A percentile compares a stretch with the other conserved stretches of the same genome.
Evolutionary conservation across 2,888 invertebrate genomes (phyloP).

Genomic region (Formica aserva): DNA sequence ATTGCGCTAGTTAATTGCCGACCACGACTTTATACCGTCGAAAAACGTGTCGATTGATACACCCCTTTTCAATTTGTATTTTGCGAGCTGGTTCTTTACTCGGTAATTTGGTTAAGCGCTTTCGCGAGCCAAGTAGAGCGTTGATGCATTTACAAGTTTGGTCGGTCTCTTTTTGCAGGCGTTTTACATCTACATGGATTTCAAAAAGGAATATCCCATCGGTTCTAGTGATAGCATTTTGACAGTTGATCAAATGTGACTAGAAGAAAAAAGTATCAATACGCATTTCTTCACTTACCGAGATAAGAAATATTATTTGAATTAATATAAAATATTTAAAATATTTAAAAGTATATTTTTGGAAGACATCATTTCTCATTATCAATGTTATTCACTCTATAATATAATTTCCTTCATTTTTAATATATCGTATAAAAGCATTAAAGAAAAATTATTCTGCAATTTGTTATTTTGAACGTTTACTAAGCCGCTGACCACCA

Average conservation of each 20-base stretch:
- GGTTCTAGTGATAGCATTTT: conserved; percentile 21
- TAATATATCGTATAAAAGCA: background rate
- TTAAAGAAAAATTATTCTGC: background rate
- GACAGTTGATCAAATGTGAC: background rate
- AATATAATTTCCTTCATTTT: background rate
- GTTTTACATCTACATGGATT: conserved; percentile 16
- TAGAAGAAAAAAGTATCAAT: background rate
- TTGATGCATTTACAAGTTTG: conserved; percentile 51
- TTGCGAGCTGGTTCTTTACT: background rate
- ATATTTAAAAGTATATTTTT: background rate
- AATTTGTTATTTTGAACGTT: background rate
- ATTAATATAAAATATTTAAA: background rate
- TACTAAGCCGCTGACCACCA: background rate
- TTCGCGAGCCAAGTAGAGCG: conserved; percentile 47
- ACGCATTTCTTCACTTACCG: background rate
- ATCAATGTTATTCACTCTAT: background rate
- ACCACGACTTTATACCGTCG: background rate
- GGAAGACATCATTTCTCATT: background rate
- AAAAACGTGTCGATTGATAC: conserved; percentile 25
- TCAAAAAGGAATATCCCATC: conserved; percentile 32
- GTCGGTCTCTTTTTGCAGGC: conserved; percentile 38
- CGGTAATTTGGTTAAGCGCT: conserved; percentile 37
- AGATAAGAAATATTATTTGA: background rate
- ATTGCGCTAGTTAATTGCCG: conserved; percentile 15
- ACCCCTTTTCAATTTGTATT: conserved; percentile 21